Evolutionary conservation across 2,113 vertebrate species (phyloP), one percentile per base, ranked within the genome.

Genomic region (Fregata magnificens): DNA sequence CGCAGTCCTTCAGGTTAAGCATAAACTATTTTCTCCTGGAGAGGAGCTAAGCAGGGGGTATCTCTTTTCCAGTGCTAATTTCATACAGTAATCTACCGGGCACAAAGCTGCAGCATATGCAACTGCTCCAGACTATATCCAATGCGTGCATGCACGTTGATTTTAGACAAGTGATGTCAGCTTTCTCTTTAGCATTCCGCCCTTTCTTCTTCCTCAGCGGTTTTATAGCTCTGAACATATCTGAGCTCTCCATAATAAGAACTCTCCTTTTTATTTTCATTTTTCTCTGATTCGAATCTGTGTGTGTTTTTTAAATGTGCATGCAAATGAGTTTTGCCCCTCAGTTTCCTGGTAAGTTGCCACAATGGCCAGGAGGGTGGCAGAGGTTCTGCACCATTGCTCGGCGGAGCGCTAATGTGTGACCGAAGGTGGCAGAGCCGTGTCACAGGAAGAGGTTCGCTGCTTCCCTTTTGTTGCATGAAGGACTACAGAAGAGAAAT

Each of bases 121-220:
- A 84, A 18, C 19, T 2, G 2, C 36, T 61, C 29, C 65, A 36
- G 28, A 63, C 36, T 9, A 4, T 12, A 44, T 29, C 36, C 22
- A 53, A 0, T 28, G 19, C 5, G 1, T 14, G 7, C 18, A 22
- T 18, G 45, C 32, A 44, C 0, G 1, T 28, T 88, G 71, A 17
- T 82, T 96, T 93, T 80, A 82, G 79, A 47, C 32, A 82, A 69
- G 29, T 36, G 16, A 14, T 74, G n/a, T 53, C 72, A 59, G 42
- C 38, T 78, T 86, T 85, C 58, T 73, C 1, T 12, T 76, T 24
- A 79, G 61, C 18, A 56, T 56, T 70, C 36, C 10, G 5, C 80
- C 50, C 26, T 55, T 91, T 83, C 22, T 50, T 88, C 40, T 69
- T 58, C 18, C 26, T 86, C 21, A 44, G 49, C 62, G 13, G 14